A percentile compares a stretch with the other conserved stretches of the same genome.
These are phyloP conservation scores for Diplodus sargus DNA, from an alignment of 2,797 vertebrate genomes.

Conservation along the genomic window DNA sequence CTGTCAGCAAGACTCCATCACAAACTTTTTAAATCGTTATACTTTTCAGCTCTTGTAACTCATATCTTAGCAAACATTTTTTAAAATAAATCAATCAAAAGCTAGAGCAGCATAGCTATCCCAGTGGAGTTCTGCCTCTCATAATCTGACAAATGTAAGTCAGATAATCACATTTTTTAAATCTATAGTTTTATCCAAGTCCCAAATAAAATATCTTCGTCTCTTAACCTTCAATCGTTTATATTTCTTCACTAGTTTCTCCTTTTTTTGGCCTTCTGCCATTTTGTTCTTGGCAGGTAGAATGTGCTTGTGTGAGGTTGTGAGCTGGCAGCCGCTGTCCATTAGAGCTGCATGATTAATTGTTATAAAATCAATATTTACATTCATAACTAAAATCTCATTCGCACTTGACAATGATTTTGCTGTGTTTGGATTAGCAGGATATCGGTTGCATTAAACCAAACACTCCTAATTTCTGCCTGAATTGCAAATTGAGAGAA, in stretches of 20 bases:
- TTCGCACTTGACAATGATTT: constrained; percentile 28
- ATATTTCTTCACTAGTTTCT: not conserved
- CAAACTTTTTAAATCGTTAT: not conserved
- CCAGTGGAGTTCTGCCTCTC: not conserved
- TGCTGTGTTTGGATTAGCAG: constrained; percentile 36
- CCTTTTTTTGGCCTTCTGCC: not conserved
- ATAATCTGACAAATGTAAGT: constrained; percentile 6
- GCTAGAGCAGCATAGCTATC: not conserved
- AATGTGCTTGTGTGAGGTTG: constrained; percentile 4
- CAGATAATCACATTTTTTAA: not conserved
- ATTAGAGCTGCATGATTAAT: constrained; percentile 41
- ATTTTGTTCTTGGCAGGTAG: not conserved
- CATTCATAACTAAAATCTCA: constrained; percentile 35
- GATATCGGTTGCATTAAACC: constrained; percentile 32
- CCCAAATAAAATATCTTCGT: not conserved
- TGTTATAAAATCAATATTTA: constrained; percentile 49
- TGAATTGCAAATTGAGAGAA: constrained; percentile 32
- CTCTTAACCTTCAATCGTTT: not conserved
- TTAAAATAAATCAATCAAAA: not conserved
- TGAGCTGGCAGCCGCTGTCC: constrained; percentile 25
- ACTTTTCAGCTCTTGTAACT: not conserved
- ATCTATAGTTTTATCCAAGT: constrained; percentile 7
- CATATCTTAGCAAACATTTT: not conserved
- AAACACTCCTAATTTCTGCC: constrained; percentile 21
- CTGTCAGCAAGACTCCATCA: not conserved